Percentiles rank a stretch among this genome's conserved stretches.
Conservation (phyloP, 1,140 invertebrate genomes). For the Pectinophora gossypiella region DNA sequence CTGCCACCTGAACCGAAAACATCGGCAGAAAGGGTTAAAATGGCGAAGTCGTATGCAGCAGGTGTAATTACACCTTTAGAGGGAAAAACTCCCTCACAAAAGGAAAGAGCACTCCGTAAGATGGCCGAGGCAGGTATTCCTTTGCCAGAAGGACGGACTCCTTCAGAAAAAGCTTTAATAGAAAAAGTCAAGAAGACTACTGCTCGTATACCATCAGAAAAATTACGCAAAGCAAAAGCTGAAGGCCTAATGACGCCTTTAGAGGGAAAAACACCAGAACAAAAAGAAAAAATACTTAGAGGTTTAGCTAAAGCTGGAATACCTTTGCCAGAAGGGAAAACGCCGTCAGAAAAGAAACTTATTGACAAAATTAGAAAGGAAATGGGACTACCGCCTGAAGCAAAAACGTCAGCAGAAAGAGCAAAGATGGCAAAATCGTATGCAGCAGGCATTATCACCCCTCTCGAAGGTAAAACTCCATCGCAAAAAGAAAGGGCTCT, state of each 20-base stretch:
- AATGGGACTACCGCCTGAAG: conserved; percentile 23
- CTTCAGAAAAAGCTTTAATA: too few species aligned
- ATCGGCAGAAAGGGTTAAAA: conserved; percentile 20
- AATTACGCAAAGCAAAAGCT: too few species aligned
- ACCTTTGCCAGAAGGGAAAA: too few species aligned
- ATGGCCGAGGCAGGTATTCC: conserved; percentile 25
- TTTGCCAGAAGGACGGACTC: too few species aligned
- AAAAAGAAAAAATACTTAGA: too few species aligned
- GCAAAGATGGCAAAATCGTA: conserved; percentile 20
- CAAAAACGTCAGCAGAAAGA: conserved; percentile 23
- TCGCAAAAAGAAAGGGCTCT: conserved; percentile 40
- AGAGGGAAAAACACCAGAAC: too few species aligned
- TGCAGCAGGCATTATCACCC: conserved; percentile 33
- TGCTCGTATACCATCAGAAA: conserved; percentile 23
- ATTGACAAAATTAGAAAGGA: too few species aligned
- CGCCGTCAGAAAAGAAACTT: too few species aligned
- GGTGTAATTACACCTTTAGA: conserved; percentile 28
- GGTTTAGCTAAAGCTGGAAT: too few species aligned
- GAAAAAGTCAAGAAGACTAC: conserved; percentile 21
- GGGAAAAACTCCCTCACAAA: conserved; percentile 30
- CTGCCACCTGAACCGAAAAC: conserved; percentile 24
- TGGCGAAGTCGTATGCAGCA: conserved; percentile 16
- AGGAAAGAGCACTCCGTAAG: conserved; percentile 33
- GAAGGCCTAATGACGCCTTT: too few species aligned
- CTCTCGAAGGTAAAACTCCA: conserved; percentile 34